Percentiles rank a stretch among this genome's conserved stretches.
These are phyloP conservation scores for Crotalus tigris DNA, from an alignment of 2,113 vertebrate genomes.

Conservation along the genomic window DNA sequence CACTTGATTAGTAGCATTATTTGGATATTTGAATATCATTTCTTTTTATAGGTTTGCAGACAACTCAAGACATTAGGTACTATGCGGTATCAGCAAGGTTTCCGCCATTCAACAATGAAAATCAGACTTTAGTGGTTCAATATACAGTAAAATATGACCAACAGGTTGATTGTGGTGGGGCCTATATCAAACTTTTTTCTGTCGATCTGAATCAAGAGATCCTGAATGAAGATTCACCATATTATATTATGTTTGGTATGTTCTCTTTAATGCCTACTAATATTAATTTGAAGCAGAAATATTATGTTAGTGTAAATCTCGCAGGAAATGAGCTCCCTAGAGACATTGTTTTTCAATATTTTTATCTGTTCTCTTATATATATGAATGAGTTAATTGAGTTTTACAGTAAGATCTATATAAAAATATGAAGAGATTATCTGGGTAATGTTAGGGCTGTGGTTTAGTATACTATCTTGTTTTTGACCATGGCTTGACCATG, in stretches of 20 bases:
- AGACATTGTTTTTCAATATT: neutral
- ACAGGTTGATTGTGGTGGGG: slow-evolving; percentile 78
- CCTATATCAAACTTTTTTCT: slow-evolving; percentile 79
- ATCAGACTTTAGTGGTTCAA: slow-evolving; percentile 72
- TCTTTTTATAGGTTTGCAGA: slow-evolving; percentile 70
- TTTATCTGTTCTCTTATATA: neutral
- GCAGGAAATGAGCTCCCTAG: neutral
- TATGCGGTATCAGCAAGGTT: slow-evolving; percentile 77
- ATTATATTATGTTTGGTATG: slow-evolving; percentile 82
- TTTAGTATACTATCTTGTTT: neutral
- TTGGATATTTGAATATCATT: slow-evolving; percentile 14
- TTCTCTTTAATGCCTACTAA: slow-evolving; percentile 23
- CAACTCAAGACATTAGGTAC: slow-evolving; percentile 76
- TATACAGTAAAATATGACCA: slow-evolving; percentile 84
- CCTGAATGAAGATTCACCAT: slow-evolving; percentile 75
- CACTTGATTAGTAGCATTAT: slow-evolving; percentile 17
- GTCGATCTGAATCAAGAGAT: slow-evolving; percentile 74
- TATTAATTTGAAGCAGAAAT: slow-evolving; percentile 28
- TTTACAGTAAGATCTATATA: neutral
- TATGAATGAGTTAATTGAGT: neutral
- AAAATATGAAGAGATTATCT: neutral
- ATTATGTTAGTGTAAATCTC: neutral
- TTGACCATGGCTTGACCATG: too few species aligned
- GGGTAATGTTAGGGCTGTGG: neutral
- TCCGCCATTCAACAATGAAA: slow-evolving; percentile 75